Conservation (phyloP, 2,113 vertebrate species). For the Gavialis gangeticus region DNA sequence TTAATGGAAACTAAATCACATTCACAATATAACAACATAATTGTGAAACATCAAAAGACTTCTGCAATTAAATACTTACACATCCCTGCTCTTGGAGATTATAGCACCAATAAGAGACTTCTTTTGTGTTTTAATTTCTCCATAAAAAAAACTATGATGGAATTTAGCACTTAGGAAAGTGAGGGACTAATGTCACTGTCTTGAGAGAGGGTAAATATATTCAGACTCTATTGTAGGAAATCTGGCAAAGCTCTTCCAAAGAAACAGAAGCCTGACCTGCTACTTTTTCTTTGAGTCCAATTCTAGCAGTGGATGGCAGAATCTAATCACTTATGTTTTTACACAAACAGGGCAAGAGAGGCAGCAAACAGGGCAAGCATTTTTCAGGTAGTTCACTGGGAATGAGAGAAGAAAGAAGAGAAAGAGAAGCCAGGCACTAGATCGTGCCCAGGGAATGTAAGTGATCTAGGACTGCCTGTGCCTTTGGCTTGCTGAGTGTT, state of each 20-base stretch:
- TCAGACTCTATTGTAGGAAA: not conserved
- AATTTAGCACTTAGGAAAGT: not conserved
- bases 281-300: not conserved
- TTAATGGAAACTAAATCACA: slow-evolving; percentile 80
- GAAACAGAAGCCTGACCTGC: not conserved
- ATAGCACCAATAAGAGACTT: not conserved
- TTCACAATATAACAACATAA: slow-evolving; percentile 66
- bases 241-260: not conserved
- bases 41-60: slow-evolving; percentile 70
- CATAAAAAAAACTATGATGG: not conserved
- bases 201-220: not conserved
- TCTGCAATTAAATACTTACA: slow-evolving; percentile 56
- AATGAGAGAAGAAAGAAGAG: too few relatives aligned
- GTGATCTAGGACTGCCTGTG: too few relatives aligned
- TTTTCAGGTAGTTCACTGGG: too few relatives aligned
- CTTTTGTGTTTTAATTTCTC: not conserved
- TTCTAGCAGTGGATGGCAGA: not conserved
- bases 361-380: too few relatives aligned
- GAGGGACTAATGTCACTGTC: not conserved
- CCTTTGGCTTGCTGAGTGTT: too few relatives aligned
- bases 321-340: not conserved
- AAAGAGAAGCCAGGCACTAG: too few relatives aligned
- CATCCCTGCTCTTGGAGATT: slow-evolving; percentile 14
- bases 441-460: too few relatives aligned
- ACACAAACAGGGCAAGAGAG: too few relatives aligned